These are phyloP conservation scores for Acrobasis repandana DNA, from an alignment of 2,888 invertebrate genomes.

Conservation along the genomic window DNA sequence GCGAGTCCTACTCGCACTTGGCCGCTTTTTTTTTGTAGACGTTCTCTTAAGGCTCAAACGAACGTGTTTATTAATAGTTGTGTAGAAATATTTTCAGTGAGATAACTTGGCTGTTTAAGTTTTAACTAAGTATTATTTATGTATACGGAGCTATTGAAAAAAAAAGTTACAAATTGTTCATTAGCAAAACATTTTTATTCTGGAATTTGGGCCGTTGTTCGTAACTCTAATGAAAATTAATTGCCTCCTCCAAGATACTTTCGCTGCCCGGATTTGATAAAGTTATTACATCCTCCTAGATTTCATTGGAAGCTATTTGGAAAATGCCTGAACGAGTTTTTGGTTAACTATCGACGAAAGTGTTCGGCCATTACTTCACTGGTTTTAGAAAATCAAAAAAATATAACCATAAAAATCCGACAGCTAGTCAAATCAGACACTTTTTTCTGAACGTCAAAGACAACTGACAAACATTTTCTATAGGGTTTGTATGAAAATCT, in stretches of 20 bases:
- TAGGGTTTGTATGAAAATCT: no score
- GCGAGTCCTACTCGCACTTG: no score
- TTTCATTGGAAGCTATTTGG: constrained; percentile 36
- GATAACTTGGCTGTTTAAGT: no score
- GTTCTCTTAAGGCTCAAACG: no score
- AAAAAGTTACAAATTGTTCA: constrained; percentile 10
- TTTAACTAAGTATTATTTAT: no score
- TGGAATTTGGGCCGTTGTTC: constrained; percentile 38
- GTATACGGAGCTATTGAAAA: constrained; percentile 2
- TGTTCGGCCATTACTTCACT: background rate
- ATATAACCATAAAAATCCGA: no score
- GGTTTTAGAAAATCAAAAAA: background rate
- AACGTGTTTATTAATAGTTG: no score
- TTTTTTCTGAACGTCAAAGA: no score
- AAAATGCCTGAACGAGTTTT: background rate
- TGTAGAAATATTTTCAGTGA: no score
- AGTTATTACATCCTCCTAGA: constrained; percentile 45
- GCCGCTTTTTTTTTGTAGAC: no score
- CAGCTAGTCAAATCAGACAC: no score
- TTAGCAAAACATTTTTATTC: constrained; percentile 23
- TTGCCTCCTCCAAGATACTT: constrained; percentile 46
- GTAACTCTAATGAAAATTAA: constrained; percentile 57
- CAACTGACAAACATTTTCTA: no score
- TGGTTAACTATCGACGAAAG: background rate
- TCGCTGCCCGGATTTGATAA: constrained; percentile 50